Evolutionary conservation across 2,113 vertebrate genomes (phyloP).

Genomic region (Isichthys henryi): DNA sequence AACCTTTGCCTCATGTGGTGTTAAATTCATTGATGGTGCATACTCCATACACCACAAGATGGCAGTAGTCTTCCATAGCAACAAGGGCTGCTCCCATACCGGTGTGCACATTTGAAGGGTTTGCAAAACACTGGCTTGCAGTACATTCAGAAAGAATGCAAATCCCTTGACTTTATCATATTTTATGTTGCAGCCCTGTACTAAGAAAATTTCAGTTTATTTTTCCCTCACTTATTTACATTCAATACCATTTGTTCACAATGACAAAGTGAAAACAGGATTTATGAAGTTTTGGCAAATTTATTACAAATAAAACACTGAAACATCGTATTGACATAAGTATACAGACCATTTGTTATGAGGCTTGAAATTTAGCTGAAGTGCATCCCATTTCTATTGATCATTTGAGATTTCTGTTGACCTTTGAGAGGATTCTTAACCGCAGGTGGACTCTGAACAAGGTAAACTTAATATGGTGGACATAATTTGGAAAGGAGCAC

Average conservation of each 20-base stretch:
- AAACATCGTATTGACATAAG: neutral
- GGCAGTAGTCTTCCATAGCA: conserved; percentile 39
- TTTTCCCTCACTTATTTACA: too few species aligned
- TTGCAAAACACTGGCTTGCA: neutral
- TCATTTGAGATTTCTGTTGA: neutral
- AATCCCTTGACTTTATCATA: neutral
- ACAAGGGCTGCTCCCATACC: neutral
- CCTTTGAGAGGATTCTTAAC: neutral
- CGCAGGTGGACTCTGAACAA: too few species aligned
- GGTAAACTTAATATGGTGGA: neutral
- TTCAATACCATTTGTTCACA: too few species aligned
- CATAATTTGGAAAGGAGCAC: neutral
- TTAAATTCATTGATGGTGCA: neutral
- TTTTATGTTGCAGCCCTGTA: neutral
- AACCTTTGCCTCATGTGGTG: too few species aligned
- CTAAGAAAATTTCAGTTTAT: neutral
- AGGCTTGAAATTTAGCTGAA: neutral
- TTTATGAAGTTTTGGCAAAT: neutral
- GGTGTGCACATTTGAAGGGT: neutral
- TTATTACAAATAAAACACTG: neutral
- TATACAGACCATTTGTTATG: neutral
- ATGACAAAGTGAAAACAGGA: too few species aligned
- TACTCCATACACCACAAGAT: conserved; percentile 31
- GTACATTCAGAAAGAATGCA: neutral
- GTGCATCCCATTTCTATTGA: neutral